These are phyloP conservation scores for Dendrolimus kikuchii DNA, from an alignment of 1,140 invertebrate species.

Conservation along the genomic window DNA sequence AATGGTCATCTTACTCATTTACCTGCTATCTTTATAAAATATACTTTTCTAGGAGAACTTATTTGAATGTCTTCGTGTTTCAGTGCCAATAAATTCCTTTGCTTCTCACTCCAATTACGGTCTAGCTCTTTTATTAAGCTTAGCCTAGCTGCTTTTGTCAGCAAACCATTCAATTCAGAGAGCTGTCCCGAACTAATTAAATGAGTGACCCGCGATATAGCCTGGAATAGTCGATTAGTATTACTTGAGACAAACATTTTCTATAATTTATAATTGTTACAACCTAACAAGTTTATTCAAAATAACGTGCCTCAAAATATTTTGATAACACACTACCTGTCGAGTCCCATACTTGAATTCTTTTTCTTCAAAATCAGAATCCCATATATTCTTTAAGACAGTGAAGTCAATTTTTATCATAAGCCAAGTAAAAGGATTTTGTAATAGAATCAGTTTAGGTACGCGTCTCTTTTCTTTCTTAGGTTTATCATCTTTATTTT, in stretches of 20 bases:
- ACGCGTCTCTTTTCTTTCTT: slow-evolving; percentile 37
- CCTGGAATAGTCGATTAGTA: slow-evolving; percentile 21
- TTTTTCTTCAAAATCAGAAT: slow-evolving; percentile 46
- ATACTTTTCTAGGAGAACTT: slow-evolving; percentile 53
- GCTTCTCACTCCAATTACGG: slow-evolving; percentile 50
- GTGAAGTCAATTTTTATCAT: slow-evolving; percentile 58
- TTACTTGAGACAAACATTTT: too few relatives aligned
- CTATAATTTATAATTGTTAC: too few relatives aligned
- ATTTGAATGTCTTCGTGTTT: slow-evolving; percentile 54
- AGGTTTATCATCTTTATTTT: slow-evolving; percentile 23
- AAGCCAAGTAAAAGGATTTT: slow-evolving; percentile 57
- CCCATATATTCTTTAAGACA: slow-evolving; percentile 50
- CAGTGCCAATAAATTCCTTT: slow-evolving; percentile 42
- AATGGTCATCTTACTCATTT: slow-evolving; percentile 9
- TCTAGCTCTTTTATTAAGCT: slow-evolving; percentile 52
- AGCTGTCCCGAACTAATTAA: slow-evolving; percentile 50
- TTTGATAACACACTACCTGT: slow-evolving; percentile 31
- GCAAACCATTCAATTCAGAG: slow-evolving; percentile 45
- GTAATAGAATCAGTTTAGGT: slow-evolving; percentile 53
- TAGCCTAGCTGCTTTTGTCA: slow-evolving; percentile 53
- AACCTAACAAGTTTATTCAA: too few relatives aligned
- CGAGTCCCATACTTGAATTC: slow-evolving; percentile 58
- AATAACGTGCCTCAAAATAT: too few relatives aligned
- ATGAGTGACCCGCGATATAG: slow-evolving; percentile 53
- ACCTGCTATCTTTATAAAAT: slow-evolving; percentile 61